Percentiles rank a stretch among this genome's conserved stretches.
phyloP scores from a whole-genome alignment of 2,888 invertebrate genomes.

The Spialia ferax region DNA sequence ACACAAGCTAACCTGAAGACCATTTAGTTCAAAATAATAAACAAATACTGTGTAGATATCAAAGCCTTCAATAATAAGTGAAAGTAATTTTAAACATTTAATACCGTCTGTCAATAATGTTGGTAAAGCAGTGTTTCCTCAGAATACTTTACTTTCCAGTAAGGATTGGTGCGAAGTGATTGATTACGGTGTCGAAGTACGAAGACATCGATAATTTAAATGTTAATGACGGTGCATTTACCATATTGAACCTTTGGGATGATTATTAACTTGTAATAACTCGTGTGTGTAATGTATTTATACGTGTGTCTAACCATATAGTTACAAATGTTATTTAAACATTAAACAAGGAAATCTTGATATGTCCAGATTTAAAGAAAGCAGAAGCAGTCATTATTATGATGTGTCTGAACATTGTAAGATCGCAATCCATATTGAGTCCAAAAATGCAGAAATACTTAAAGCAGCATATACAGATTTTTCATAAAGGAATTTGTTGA shows the following conservation, averaged over 20 bases:
- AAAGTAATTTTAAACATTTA: conserved; percentile 17
- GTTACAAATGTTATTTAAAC: too few species aligned
- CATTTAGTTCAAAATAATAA: too few species aligned
- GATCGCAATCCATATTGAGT: neutral
- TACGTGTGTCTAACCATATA: conserved; percentile 31
- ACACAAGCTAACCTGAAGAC: too few species aligned
- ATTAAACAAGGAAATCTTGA: too few species aligned
- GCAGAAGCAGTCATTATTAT: neutral
- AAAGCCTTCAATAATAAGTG: neutral
- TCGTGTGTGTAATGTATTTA: conserved; percentile 37
- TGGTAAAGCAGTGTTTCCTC: conserved; percentile 27
- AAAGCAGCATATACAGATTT: neutral
- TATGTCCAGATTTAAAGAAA: neutral
- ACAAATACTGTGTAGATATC: too few species aligned
- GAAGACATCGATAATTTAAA: conserved; percentile 29
- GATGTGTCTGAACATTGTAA: neutral
- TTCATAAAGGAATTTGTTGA: neutral
- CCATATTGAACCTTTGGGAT: conserved; percentile 23
- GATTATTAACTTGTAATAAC: conserved; percentile 35
- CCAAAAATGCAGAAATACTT: neutral
- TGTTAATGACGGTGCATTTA: conserved; percentile 30
- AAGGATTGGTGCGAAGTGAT: conserved; percentile 30
- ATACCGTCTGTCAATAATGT: conserved; percentile 18
- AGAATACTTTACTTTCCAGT: conserved; percentile 28
- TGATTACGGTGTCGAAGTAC: conserved; percentile 26